Conservation (phyloP, 2,797 vertebrate species). For the Scyliorhinus canicula region DNA sequence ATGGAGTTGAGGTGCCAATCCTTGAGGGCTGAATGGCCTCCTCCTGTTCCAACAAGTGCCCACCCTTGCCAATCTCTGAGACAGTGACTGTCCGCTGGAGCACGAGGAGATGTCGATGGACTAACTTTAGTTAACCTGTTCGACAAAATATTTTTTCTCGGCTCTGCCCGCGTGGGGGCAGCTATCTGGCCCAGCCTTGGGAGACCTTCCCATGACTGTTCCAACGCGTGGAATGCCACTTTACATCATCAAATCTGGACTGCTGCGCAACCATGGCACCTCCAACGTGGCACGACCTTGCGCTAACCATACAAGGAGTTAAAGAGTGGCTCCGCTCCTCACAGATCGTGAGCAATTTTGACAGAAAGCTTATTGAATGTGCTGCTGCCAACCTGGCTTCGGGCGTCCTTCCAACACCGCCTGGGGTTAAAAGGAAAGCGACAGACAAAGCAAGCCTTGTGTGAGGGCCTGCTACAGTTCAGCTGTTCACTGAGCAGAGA, state of each 20-base stretch:
- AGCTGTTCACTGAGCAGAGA: conserved; percentile 8
- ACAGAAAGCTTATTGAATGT: conserved; percentile 34
- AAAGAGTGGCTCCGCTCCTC: neutral
- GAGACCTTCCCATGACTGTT: neutral
- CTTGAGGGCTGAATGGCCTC: too few relatives aligned
- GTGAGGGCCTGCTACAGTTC: conserved; percentile 23
- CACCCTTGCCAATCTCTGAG: neutral
- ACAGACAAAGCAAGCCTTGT: conserved; percentile 32
- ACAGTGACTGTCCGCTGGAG: neutral
- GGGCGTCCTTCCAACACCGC: conserved; percentile 17
- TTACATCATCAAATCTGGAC: too few relatives aligned
- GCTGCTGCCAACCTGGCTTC: conserved; percentile 20
- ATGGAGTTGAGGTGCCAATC: neutral
- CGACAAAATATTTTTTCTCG: neutral
- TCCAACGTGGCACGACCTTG: neutral
- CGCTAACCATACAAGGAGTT: conserved; percentile 6
- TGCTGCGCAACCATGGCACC: neutral
- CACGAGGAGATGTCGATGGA: neutral
- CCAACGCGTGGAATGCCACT: neutral
- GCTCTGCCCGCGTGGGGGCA: neutral
- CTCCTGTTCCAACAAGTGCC: neutral
- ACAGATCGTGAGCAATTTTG: conserved; percentile 15
- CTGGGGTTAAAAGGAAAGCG: conserved; percentile 20
- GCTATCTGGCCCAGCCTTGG: neutral
- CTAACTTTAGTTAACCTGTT: neutral